A percentile compares a stretch with the other conserved stretches of the same genome.
Evolutionary conservation across 2,113 vertebrate species (phyloP).

Genomic region (Hypocryptadius cinnamomeus): DNA sequence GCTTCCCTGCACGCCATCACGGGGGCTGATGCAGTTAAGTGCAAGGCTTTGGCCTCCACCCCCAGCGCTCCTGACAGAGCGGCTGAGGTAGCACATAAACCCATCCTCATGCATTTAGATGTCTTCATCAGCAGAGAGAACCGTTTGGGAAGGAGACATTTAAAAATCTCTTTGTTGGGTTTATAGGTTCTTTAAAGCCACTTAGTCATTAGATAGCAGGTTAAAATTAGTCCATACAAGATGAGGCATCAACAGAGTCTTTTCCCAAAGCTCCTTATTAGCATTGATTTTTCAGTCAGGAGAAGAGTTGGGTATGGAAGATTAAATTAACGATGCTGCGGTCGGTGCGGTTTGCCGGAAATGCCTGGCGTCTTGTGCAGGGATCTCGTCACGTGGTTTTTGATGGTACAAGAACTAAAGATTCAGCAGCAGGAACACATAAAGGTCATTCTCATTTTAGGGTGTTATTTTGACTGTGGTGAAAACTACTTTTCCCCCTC

Average conservation of each 20-base stretch:
- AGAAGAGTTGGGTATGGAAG: not conserved
- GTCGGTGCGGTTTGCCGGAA: not conserved
- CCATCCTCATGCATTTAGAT: slow-evolving; percentile 61
- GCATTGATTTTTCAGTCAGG: slow-evolving; percentile 59
- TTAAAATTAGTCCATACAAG: slow-evolving; percentile 51
- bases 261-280: slow-evolving; percentile 53
- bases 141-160: slow-evolving; percentile 22
- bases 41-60: not conserved
- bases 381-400: not conserved
- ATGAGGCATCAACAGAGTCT: slow-evolving; percentile 28
- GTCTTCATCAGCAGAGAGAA: slow-evolving; percentile 50
- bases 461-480: not conserved
- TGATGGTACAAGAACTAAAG: not conserved
- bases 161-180: slow-evolving; percentile 40
- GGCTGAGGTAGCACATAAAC: slow-evolving; percentile 38
- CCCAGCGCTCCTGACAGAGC: not conserved
- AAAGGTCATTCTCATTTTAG: not conserved
- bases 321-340: slow-evolving; percentile 18
- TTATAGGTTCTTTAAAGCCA: slow-evolving; percentile 56
- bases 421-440: not conserved
- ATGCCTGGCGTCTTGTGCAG: not conserved
- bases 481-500: not conserved
- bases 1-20: rapidly evolving
- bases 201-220: slow-evolving; percentile 50
- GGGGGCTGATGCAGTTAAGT: not conserved